A percentile compares a stretch with the other conserved stretches of the same genome.
Conservation (phyloP, 1,140 invertebrate species). For the Latrodectus geometricus region DNA sequence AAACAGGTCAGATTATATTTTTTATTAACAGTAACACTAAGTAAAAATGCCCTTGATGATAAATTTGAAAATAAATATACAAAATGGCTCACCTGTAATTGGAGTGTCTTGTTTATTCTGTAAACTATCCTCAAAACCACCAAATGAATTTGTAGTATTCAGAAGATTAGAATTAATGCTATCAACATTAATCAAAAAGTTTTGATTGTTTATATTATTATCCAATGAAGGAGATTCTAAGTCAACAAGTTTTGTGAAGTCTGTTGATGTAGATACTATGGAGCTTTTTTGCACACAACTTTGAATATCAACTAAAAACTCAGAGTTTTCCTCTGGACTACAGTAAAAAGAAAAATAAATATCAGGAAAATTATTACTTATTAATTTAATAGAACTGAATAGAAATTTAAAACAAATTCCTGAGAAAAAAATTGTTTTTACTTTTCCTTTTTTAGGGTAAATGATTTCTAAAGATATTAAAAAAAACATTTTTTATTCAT, state of each 20-base stretch:
- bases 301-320: slow-evolving; percentile 31
- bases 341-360: background rate
- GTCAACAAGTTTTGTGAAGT: slow-evolving; percentile 48
- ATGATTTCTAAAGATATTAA: too few species aligned
- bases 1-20: background rate
- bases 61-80: too few species aligned
- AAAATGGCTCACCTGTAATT: slow-evolving; percentile 24
- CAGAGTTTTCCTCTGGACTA: slow-evolving; percentile 40
- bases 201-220: slow-evolving; percentile 48
- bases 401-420: too few species aligned
- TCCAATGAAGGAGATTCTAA: slow-evolving; percentile 33
- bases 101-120: slow-evolving; percentile 39
- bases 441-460: too few species aligned
- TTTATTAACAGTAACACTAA: background rate
- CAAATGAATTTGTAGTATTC: slow-evolving; percentile 31
- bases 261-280: background rate
- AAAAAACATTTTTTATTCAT: too few species aligned
- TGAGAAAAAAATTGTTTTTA: too few species aligned
- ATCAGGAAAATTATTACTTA: too few species aligned
- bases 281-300: slow-evolving; percentile 11
- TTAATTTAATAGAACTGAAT: too few species aligned
- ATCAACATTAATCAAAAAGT: slow-evolving; percentile 49
- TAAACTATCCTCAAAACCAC: slow-evolving; percentile 39
- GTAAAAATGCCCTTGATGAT: background rate
- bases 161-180: slow-evolving; percentile 42